These are phyloP conservation scores for Thereva nobilitata DNA, from an alignment of 2,888 invertebrate species.

Conservation along the genomic window DNA sequence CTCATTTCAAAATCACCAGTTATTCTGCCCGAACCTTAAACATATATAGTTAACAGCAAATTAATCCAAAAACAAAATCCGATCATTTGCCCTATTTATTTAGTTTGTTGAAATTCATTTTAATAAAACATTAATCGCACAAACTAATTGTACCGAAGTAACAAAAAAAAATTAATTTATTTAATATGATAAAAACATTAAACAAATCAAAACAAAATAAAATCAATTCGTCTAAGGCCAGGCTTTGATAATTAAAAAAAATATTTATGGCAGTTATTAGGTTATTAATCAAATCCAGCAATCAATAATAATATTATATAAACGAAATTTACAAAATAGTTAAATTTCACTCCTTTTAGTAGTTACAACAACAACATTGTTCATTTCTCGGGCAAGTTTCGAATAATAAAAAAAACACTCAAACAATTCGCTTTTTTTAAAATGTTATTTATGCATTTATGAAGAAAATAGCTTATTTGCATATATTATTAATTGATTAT, in stretches of 20 bases:
- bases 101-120: no score
- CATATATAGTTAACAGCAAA: no score
- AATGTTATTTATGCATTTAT: slow-evolving; percentile 6
- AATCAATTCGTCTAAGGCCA: slow-evolving; percentile 55
- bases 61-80: no score
- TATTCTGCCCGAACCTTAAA: no score
- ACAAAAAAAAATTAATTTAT: slow-evolving; percentile 10
- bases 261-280: no score
- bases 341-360: background rate
- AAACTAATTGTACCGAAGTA: no score
- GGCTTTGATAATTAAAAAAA: slow-evolving; percentile 40
- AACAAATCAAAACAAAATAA: slow-evolving; percentile 15
- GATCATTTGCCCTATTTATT: no score
- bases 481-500: background rate
- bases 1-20: no score
- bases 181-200: background rate
- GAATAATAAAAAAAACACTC: slow-evolving; percentile 16
- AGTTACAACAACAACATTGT: background rate
- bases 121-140: no score
- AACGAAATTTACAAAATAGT: background rate
- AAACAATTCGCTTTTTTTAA: slow-evolving; percentile 14
- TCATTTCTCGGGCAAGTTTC: no score
- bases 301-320: no score
- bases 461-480: background rate
- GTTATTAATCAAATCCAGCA: no score